Evolutionary conservation across 2,113 vertebrate species (phyloP).

Genomic region (Solea solea): DNA sequence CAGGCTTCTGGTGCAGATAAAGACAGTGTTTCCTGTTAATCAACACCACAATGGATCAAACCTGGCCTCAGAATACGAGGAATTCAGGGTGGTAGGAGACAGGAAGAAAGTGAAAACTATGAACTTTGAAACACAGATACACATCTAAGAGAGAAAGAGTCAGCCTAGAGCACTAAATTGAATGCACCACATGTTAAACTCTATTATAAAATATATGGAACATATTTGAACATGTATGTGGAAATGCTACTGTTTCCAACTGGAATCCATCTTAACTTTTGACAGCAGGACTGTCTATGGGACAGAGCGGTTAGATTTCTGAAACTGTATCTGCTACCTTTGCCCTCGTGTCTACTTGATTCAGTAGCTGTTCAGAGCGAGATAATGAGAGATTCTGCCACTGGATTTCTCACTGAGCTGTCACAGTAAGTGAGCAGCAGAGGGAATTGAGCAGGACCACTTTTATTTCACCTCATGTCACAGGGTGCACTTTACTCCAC

Average conservation of each 20-base stretch:
- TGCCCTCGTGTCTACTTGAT: slow-evolving; percentile 38
- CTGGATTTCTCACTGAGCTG: slow-evolving; percentile 11
- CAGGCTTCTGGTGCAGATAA: slow-evolving; percentile 11
- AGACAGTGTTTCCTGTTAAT: slow-evolving; percentile 45
- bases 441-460: neutral
- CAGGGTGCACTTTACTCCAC: slow-evolving; percentile 3
- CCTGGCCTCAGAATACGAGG: slow-evolving; percentile 34
- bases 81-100: slow-evolving; percentile 12
- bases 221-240: neutral
- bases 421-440: neutral
- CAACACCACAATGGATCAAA: slow-evolving; percentile 31
- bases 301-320: slow-evolving; percentile 7
- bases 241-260: neutral
- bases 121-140: slow-evolving; percentile 37
- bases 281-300: neutral
- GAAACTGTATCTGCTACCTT: slow-evolving; percentile 41
- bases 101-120: slow-evolving; percentile 26
- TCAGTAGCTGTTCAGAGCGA: neutral
- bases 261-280: neutral
- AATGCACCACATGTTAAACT: slow-evolving; percentile 1
- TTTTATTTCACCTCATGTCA: neutral
- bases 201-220: neutral
- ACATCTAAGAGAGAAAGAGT: slow-evolving; percentile 4
- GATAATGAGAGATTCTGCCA: slow-evolving; percentile 16
- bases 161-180: neutral